Evolutionary conservation across 2,888 invertebrate species (phyloP), one percentile per base, ranked within the genome.

Genomic region (Papilio protenor): DNA sequence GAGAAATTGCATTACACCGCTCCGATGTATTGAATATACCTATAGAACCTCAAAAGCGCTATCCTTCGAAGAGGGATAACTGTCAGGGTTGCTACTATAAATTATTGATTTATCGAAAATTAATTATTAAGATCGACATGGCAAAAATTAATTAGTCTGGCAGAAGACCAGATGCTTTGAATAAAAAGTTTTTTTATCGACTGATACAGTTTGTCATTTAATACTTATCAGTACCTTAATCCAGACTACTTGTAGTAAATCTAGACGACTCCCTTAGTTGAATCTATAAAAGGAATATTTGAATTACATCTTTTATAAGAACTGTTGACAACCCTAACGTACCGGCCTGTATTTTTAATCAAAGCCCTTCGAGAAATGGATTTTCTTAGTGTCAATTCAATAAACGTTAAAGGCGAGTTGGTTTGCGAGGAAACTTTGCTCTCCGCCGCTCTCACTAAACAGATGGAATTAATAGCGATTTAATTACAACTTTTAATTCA

Each of bases 351-450:
- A 84, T 86, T 88, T 90, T 91, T 91, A 91, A 91, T 91, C 90
- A 91, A 88, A 83, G 85, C 84, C 85, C 87, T 83, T 80, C 59
- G 85, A 80, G 83, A 82, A 84, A 84, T 82, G 87, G 85, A 85
- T 86, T 84, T 85, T 86, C 84, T 86, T 87, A 86, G 85, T 87
- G 87, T 87, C 88, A 87, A 88, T 89, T 90, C 89, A 90, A 90
- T 89, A 88, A 86, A 84, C 82, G 82, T 86, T 86, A 85, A 87
- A 87, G 85, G 84, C 84, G 83, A 83, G 85, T 52, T 47, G 64
- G 64, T 66, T 69, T 21, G 84, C 82, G 81, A 83, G 87, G 87
- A 88, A 61, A 77, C 79, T 81, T 83, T 81, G 79, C 80, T 76
- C 76, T 79, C 81, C 81, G 75, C 81, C 78, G 76, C 77, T 40